Evolutionary conservation across 2,113 vertebrate species (phyloP).

Genomic region (Pseudolaguvia tuberculata): DNA sequence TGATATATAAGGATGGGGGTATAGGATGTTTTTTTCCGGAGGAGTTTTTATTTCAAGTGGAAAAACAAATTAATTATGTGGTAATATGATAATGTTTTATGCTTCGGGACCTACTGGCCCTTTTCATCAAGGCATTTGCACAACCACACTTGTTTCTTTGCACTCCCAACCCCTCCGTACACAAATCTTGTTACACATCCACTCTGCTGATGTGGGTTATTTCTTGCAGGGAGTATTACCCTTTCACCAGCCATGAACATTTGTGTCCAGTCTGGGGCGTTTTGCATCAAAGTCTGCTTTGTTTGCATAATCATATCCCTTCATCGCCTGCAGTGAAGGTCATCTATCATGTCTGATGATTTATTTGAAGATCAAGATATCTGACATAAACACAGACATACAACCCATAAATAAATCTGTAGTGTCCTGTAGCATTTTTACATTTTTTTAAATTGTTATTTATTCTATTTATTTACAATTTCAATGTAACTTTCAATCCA

Average conservation of each 20-base stretch:
- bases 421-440: neutral
- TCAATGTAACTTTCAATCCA: neutral
- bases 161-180: conserved; percentile 33
- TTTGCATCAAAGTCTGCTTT: conserved; percentile 78
- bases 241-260: conserved; percentile 95
- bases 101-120: conserved; percentile 79
- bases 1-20: conserved; percentile 18
- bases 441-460: conserved; percentile 27
- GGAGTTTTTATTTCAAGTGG: conserved; percentile 98
- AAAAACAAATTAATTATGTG: conserved; percentile 99
- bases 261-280: conserved; percentile 81
- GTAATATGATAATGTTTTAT: conserved; percentile 99
- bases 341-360: conserved; percentile 46
- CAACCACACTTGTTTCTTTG: conserved; percentile 31
- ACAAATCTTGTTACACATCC: conserved; percentile 21
- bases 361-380: conserved; percentile 21
- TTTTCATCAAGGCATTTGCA: conserved; percentile 66
- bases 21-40: conserved; percentile 60
- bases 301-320: conserved; percentile 93
- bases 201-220: conserved; percentile 77
- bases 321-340: conserved; percentile 50
- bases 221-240: conserved; percentile 95
- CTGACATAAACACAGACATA: conserved; percentile 28
- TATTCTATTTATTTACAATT: conserved; percentile 45
- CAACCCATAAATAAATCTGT: conserved; percentile 3